Evolutionary conservation across 2,888 invertebrate genomes (phyloP), one percentile per base, ranked within the genome.

Genomic region (Beris chalybata): DNA sequence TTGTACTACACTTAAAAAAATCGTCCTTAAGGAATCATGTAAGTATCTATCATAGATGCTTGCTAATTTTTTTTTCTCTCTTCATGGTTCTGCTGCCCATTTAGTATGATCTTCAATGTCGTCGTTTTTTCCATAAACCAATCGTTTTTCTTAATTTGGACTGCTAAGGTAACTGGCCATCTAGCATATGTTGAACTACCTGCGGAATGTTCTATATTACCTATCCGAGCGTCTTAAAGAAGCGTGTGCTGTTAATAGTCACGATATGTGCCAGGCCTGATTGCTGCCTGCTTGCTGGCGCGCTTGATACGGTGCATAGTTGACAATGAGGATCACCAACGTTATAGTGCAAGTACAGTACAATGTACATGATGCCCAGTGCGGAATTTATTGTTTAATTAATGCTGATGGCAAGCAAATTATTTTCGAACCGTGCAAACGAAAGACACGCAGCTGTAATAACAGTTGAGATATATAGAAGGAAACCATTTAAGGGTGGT

Each of bases 381-480:
- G 67, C 58, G 64, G 67, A 64, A 67, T 67, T 67, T 67, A 64
- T 55, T 67, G 67, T 67, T 64, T 67, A 67, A 67, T 67, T 67
- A 67, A 64, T 67, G 54, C 58, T 67, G 67, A 64, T 58, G 56
- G 67, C 52, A 56, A 56, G 56, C 55, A 65, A 65, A 56, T 65
- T 50, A 65, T 56, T 56, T 48, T 48, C 54, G 9, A 38, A 15
- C 15, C 29, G 50, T 29, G 15, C 13, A 15, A 50, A 13, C n/a
- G n/a, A 12, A 50, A 9, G 29, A 12, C 12, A 31, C 54, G 30
- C 32, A 54, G 12, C 1, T 30, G 54, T 31, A 11, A n/a, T 38
- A 55, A 38, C 32, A 55, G 55, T 38, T 38, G 7, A 13, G 12
- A n/a, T 31, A 11, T 11, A 59, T 38, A 32, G 6, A 50, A 43